Evolutionary conservation across 2,888 invertebrate species (phyloP).

Genomic region (Diarsia rubi): DNA sequence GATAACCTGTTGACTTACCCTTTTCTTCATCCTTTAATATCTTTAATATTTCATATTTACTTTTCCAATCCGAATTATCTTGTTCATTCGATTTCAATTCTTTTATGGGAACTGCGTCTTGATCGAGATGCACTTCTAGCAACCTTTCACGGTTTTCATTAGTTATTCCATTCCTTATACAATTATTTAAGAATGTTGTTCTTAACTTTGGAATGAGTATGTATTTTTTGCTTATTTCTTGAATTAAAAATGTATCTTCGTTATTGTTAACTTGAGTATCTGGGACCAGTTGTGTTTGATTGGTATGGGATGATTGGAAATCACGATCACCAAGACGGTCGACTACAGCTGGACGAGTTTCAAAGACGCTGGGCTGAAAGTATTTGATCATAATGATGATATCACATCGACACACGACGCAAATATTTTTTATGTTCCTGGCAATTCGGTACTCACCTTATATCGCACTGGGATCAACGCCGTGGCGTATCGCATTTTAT

Average conservation of each 20-base stretch:
- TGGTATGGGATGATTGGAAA: slow-evolving; percentile 44
- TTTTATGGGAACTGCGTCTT: slow-evolving; percentile 30
- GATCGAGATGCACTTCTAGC: slow-evolving; percentile 17
- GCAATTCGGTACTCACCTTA: slow-evolving; percentile 68
- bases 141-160: slow-evolving; percentile 22
- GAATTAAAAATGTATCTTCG: slow-evolving; percentile 75
- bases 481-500: slow-evolving; percentile 82
- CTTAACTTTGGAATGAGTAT: slow-evolving; percentile 84
- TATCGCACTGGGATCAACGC: slow-evolving; percentile 74
- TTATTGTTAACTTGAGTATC: slow-evolving; percentile 61
- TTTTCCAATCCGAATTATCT: slow-evolving; percentile 83
- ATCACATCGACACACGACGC: neutral
- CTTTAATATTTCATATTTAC: slow-evolving; percentile 86
- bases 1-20: slow-evolving; percentile 61
- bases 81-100: slow-evolving; percentile 54
- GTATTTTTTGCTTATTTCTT: slow-evolving; percentile 84
- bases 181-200: slow-evolving; percentile 62
- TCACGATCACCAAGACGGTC: slow-evolving; percentile 33
- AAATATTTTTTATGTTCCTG: neutral
- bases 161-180: slow-evolving; percentile 49
- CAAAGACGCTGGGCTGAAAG: slow-evolving; percentile 54
- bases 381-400: slow-evolving; percentile 4
- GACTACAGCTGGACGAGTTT: slow-evolving; percentile 17
- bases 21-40: slow-evolving; percentile 79
- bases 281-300: slow-evolving; percentile 53